Evolutionary conservation across 2,797 vertebrate genomes (phyloP).

Genomic region (Lacerta agilis): DNA sequence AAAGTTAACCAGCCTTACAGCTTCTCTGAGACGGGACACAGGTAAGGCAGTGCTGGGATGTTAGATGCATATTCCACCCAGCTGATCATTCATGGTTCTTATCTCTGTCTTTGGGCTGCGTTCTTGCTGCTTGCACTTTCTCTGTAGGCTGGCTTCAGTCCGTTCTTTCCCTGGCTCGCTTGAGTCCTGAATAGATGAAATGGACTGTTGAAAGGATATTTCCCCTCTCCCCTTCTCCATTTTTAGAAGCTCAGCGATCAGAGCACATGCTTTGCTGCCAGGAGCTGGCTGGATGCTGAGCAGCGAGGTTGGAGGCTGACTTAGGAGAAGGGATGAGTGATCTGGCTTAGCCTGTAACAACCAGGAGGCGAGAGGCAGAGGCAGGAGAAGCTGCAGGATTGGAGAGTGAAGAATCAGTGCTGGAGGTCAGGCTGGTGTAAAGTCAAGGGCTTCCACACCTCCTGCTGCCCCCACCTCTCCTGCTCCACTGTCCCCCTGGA

Average conservation of each 20-base stretch:
- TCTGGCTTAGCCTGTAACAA: too few relatives aligned
- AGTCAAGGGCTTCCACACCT: too few relatives aligned
- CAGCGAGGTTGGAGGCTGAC: too few relatives aligned
- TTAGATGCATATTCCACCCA: background rate
- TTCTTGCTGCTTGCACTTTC: background rate
- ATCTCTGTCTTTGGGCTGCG: background rate
- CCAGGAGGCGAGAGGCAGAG: too few relatives aligned
- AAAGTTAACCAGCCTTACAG: slow-evolving; percentile 76
- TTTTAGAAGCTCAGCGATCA: background rate
- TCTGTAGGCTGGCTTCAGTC: background rate
- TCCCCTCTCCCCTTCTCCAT: background rate
- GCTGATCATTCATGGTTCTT: background rate
- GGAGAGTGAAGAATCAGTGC: too few relatives aligned
- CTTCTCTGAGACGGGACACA: slow-evolving; percentile 74
- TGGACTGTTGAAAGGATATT: background rate
- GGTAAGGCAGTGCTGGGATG: slow-evolving; percentile 56
- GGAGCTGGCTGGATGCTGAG: too few relatives aligned
- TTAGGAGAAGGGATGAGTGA: too few relatives aligned
- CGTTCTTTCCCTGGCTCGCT: background rate
- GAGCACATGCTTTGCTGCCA: background rate
- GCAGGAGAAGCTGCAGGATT: too few relatives aligned
- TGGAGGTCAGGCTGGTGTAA: too few relatives aligned
- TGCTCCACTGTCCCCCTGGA: too few relatives aligned
- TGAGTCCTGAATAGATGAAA: background rate
- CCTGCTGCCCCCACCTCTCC: too few relatives aligned